A percentile compares a stretch with the other conserved stretches of the same genome.
Evolutionary conservation across 2,113 vertebrate genomes (phyloP).

Genomic region (Nycticorax nycticorax): DNA sequence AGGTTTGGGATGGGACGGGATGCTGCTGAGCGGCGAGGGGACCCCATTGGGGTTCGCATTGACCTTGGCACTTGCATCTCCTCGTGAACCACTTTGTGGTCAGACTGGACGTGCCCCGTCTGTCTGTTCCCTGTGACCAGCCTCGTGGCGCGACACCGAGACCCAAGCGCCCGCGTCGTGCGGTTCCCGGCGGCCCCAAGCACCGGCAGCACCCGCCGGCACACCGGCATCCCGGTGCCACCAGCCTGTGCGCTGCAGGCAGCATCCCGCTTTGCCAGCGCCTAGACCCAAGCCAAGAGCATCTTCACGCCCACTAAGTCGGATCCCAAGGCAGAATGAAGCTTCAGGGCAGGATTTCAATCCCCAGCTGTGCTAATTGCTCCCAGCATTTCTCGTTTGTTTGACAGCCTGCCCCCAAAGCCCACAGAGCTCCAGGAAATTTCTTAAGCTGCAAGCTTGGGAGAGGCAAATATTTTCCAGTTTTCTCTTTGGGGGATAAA

Average conservation of each 20-base stretch:
- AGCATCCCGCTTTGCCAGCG: neutral
- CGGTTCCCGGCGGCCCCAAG: accelerated
- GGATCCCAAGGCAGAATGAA: neutral
- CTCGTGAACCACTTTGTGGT: neutral
- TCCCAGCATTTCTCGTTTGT: neutral
- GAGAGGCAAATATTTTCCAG: constrained; percentile 29
- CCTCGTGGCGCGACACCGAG: neutral
- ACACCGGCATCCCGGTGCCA: accelerated
- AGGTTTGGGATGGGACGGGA: neutral
- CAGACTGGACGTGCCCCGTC: accelerated
- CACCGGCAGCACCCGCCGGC: accelerated
- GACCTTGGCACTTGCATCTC: neutral
- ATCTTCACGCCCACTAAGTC: neutral
- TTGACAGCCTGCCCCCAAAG: neutral
- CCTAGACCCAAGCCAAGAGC: neutral
- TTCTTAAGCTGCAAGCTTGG: neutral
- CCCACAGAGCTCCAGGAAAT: neutral
- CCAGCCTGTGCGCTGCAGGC: neutral
- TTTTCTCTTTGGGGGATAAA: constrained; percentile 31
- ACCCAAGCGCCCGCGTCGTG: accelerated
- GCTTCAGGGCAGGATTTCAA: neutral
- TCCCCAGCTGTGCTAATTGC: neutral
- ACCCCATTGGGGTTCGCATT: accelerated
- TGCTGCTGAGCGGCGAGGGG: neutral
- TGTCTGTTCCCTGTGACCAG: accelerated